Evolutionary conservation across 1,140 invertebrate species (phyloP).

Genomic region (Drosophila nigrodunni): DNA sequence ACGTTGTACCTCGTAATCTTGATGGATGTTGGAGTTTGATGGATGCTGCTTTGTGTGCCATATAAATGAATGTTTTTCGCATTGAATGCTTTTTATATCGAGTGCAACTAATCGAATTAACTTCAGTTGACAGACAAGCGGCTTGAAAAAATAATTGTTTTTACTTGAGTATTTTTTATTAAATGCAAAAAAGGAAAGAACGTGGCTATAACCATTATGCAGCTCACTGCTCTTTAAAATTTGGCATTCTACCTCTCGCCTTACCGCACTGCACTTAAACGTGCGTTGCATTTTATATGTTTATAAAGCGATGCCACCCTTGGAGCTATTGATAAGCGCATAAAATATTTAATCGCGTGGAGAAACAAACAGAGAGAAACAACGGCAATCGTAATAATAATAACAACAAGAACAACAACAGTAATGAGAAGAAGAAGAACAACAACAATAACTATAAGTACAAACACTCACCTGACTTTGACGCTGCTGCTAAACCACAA

Average conservation of each 20-base stretch:
- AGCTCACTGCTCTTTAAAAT: conserved; percentile 5
- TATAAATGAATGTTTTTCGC: conserved; percentile 3
- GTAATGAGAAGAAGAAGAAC: conserved; percentile 3
- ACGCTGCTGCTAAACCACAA: conserved; percentile 52
- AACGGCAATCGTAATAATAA: conserved; percentile 17
- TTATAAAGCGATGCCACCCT: conserved; percentile 74
- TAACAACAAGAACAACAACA: conserved; percentile 2
- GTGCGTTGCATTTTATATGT: conserved; percentile 55
- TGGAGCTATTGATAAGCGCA: conserved; percentile 75
- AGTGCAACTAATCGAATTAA: conserved; percentile 7
- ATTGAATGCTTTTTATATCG: conserved; percentile 20
- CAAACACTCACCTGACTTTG: conserved; percentile 69
- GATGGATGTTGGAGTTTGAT: conserved; percentile 39
- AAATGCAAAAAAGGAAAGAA: too few species aligned
- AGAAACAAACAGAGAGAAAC: conserved; percentile 56
- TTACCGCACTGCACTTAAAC: conserved; percentile 11
- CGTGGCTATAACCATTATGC: background rate
- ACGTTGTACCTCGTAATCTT: conserved; percentile 34
- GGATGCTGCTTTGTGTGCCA: conserved; percentile 10
- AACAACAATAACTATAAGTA: conserved; percentile 23
- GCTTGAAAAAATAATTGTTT: background rate
- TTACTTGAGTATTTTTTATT: too few species aligned
- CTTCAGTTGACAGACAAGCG: background rate
- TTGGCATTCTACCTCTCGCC: background rate
- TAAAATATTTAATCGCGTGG: conserved; percentile 76